Percentiles rank a stretch among this genome's conserved stretches.
phyloP scores from a whole-genome alignment of 2,888 invertebrate species.

The Tipula confusa region DNA sequence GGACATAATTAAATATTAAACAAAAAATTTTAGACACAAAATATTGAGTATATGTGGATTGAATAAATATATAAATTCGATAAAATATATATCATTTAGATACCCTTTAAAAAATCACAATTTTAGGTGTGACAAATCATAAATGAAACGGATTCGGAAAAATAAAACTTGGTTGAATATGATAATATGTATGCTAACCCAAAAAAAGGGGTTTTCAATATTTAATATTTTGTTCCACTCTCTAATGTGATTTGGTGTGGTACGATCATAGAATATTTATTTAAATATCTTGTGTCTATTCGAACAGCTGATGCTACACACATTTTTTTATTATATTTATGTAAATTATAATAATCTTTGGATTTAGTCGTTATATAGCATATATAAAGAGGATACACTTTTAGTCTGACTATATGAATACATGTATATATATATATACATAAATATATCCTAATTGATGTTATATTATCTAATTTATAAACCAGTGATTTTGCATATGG shows the following conservation, averaged over 20 bases:
- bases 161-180: neutral
- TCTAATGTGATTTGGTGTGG: constrained; percentile 1
- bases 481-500: neutral
- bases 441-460: neutral
- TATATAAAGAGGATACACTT: neutral
- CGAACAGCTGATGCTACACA: neutral
- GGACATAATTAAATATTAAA: too few species aligned
- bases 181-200: neutral
- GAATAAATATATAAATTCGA: neutral
- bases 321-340: neutral
- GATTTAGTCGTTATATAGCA: neutral
- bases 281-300: constrained; percentile 20
- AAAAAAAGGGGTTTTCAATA: neutral
- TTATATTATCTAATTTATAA: neutral
- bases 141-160: neutral
- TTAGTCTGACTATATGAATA: neutral
- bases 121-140: constrained; percentile 25
- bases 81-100: neutral
- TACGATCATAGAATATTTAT: neutral
- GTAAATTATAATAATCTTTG: neutral
- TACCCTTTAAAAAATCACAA: neutral
- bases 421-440: too few species aligned
- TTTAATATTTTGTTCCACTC: neutral
- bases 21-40: too few species aligned
- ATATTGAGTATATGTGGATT: neutral